A percentile compares a stretch with the other conserved stretches of the same genome.
These are phyloP conservation scores for Aphrocallistes beatrix DNA, from an alignment of 37 sponge, comb jelly and placozoan species.

Conservation along the genomic window DNA sequence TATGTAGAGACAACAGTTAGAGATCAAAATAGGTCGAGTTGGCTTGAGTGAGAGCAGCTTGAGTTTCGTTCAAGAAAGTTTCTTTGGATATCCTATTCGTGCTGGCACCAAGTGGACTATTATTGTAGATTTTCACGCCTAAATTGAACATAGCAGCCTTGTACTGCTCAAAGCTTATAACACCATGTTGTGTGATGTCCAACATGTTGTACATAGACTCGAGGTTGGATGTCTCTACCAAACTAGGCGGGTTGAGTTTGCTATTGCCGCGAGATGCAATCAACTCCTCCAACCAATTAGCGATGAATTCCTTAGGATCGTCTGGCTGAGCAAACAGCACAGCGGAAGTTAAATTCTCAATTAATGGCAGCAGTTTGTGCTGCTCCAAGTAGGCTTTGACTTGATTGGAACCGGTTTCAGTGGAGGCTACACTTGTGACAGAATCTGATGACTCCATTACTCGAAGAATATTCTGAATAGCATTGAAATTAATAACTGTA, in stretches of 20 bases:
- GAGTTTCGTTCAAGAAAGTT: constrained; percentile 56
- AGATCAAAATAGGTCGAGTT: constrained; percentile 30
- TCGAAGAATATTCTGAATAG: too few relatives aligned
- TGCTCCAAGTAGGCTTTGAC: constrained; percentile 49
- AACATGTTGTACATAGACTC: constrained; percentile 70
- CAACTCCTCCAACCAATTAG: constrained; percentile 45
- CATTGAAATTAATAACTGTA: too few relatives aligned
- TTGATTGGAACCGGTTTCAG: not conserved
- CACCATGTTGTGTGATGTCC: constrained; percentile 64
- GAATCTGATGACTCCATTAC: not conserved
- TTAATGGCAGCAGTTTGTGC: constrained; percentile 60
- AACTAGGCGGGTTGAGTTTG: constrained; percentile 37
- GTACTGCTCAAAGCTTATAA: constrained; percentile 64
- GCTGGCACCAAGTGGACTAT: constrained; percentile 41
- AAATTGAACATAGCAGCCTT: constrained; percentile 53
- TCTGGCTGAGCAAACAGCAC: constrained; percentile 69
- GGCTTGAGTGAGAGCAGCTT: constrained; percentile 33
- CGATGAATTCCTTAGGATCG: constrained; percentile 57
- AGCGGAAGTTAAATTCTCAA: constrained; percentile 71
- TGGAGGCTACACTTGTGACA: not conserved
- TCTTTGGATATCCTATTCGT: constrained; percentile 45
- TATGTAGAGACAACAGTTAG: not conserved
- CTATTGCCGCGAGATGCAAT: constrained; percentile 37
- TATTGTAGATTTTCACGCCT: constrained; percentile 43
- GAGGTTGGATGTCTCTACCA: constrained; percentile 68